phyloP scores from a whole-genome alignment of 1,140 invertebrate genomes.

The Marisa cornuarietis region DNA sequence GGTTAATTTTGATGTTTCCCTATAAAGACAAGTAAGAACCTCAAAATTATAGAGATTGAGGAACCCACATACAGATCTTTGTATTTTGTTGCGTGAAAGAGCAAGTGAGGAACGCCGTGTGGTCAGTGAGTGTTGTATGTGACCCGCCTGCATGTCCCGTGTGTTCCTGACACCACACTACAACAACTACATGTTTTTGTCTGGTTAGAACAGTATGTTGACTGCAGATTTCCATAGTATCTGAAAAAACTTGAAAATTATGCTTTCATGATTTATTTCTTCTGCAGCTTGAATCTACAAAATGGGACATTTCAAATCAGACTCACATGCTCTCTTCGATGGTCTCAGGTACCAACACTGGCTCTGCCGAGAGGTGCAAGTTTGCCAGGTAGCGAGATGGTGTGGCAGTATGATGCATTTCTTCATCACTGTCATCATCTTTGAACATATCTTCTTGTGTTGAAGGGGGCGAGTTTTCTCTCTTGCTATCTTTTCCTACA shows the following conservation, averaged over 20 bases:
- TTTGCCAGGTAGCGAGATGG: constrained; percentile 37
- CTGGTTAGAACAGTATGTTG: no score
- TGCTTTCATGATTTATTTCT: background rate
- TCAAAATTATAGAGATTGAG: no score
- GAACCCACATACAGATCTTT: no score
- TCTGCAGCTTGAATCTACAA: background rate
- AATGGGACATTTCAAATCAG: background rate
- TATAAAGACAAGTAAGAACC: no score
- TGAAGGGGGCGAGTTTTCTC: background rate
- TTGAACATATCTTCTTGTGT: constrained; percentile 1
- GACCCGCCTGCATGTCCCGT: no score
- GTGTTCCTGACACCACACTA: no score
- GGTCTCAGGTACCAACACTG: constrained; percentile 44
- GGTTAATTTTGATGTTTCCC: no score
- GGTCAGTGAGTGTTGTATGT: no score
- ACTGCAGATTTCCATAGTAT: background rate
- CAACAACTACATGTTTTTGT: no score
- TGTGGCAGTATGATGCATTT: constrained; percentile 27
- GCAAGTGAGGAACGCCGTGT: no score
- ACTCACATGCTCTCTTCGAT: constrained; percentile 45
- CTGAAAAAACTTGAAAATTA: background rate
- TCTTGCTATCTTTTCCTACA: background rate
- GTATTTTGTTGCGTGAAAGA: no score
- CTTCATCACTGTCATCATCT: constrained; percentile 15
- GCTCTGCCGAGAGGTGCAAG: constrained; percentile 42